A percentile compares a stretch with the other conserved stretches of the same genome.
Evolutionary conservation across 2,888 invertebrate species (phyloP).

Genomic region (Listrodromus nycthemerus): DNA sequence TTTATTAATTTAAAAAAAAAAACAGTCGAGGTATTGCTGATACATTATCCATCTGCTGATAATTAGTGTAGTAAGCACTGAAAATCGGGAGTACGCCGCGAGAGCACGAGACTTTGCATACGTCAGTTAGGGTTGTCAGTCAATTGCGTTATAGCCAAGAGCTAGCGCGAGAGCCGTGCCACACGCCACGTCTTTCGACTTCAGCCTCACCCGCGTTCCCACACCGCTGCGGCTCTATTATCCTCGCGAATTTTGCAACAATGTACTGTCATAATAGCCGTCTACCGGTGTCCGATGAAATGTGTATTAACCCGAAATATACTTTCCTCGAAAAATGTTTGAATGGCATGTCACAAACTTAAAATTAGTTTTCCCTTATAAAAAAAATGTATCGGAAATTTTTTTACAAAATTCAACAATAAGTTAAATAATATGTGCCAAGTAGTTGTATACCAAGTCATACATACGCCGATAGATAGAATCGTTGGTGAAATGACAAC

Average conservation of each 20-base stretch:
- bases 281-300: slow-evolving; percentile 71
- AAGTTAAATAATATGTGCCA: too few relatives aligned
- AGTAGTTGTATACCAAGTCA: too few relatives aligned
- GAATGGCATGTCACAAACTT: too few relatives aligned
- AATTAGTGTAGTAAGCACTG: slow-evolving; percentile 22
- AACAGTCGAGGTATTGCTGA: not conserved
- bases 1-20: too few relatives aligned
- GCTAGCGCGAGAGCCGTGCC: slow-evolving; percentile 72
- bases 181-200: slow-evolving; percentile 73
- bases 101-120: slow-evolving; percentile 51
- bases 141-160: slow-evolving; percentile 72
- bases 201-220: slow-evolving; percentile 8
- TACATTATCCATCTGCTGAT: slow-evolving; percentile 9
- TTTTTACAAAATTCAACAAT: too few relatives aligned
- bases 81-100: slow-evolving; percentile 32
- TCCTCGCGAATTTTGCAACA: slow-evolving; percentile 67
- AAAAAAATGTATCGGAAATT: too few relatives aligned
- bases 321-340: slow-evolving; percentile 32
- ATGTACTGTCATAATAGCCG: slow-evolving; percentile 76
- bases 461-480: too few relatives aligned
- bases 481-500: too few relatives aligned
- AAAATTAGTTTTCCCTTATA: too few relatives aligned
- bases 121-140: slow-evolving; percentile 76
- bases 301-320: slow-evolving; percentile 71
- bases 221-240: slow-evolving; percentile 11